phyloP scores from a whole-genome alignment of 2,113 vertebrate genomes.

The Caranx melampygus region DNA sequence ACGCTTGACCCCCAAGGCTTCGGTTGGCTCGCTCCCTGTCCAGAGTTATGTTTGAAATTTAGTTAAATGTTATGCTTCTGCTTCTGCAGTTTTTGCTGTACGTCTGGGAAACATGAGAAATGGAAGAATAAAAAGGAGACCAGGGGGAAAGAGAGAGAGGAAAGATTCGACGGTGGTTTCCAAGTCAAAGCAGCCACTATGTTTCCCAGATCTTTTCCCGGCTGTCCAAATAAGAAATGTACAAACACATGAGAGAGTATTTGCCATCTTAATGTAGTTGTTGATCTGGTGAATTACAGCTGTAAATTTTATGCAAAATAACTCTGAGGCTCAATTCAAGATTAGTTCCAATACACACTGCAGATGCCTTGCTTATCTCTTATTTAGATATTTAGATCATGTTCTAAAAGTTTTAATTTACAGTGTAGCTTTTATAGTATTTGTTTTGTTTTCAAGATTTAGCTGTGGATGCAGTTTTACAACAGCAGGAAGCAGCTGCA shows the following conservation, averaged over 20 bases:
- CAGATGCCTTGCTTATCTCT: slow-evolving; percentile 10
- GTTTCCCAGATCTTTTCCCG: background rate
- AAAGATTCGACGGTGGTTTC: background rate
- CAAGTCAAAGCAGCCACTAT: slow-evolving; percentile 7
- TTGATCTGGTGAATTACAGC: slow-evolving; percentile 13
- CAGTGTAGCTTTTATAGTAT: slow-evolving; percentile 25
- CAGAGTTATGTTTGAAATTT: slow-evolving; percentile 14
- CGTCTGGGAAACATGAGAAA: slow-evolving; percentile 20
- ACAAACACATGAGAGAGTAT: background rate
- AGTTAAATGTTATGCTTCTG: background rate
- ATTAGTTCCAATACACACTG: slow-evolving; percentile 21
- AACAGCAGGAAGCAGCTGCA: background rate
- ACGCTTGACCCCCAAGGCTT: slow-evolving; percentile 52
- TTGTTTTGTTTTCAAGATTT: slow-evolving; percentile 12
- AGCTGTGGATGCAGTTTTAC: slow-evolving; percentile 2
- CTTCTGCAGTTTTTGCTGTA: slow-evolving; percentile 9
- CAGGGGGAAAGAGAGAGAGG: background rate
- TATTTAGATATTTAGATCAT: slow-evolving; percentile 29
- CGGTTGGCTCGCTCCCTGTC: slow-evolving; percentile 2
- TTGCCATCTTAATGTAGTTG: slow-evolving; percentile 27
- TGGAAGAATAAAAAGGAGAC: background rate
- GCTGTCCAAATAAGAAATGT: slow-evolving; percentile 17
- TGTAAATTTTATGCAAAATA: slow-evolving; percentile 25
- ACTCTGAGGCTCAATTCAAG: background rate
- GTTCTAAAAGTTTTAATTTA: slow-evolving; percentile 25